These are phyloP conservation scores for Prunella strophiata DNA, from an alignment of 2,797 vertebrate genomes.

Conservation along the genomic window DNA sequence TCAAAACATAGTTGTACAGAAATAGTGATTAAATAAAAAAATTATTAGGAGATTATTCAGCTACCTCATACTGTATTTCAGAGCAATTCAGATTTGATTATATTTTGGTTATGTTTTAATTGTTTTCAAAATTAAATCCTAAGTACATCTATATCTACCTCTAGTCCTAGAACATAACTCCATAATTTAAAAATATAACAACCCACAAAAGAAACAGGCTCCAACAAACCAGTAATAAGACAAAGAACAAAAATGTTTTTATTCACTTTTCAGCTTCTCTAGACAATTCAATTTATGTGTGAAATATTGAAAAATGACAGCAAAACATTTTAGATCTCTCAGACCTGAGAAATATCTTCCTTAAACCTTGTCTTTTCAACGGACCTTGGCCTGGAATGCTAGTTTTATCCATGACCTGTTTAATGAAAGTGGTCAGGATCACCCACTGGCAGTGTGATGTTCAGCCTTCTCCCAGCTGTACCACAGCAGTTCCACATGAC, in stretches of 20 bases:
- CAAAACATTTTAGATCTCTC: not conserved
- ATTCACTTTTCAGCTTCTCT: not conserved
- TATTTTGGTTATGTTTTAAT: not conserved
- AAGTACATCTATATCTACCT: not conserved
- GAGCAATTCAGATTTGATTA: not conserved
- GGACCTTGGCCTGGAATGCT: not conserved
- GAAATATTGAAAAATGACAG: not conserved
- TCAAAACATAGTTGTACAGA: not conserved
- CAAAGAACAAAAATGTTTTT: not conserved
- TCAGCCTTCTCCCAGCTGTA: not conserved
- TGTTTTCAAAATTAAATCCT: not conserved
- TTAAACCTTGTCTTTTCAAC: not conserved
- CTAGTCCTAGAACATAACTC: not conserved
- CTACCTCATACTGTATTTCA: not conserved
- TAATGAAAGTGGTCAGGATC: not conserved
- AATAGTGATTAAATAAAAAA: not conserved
- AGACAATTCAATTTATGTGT: not conserved
- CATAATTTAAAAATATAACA: not conserved
- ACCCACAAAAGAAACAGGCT: not conserved
- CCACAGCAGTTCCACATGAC: rapidly evolving
- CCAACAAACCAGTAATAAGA: not conserved
- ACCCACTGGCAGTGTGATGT: not conserved
- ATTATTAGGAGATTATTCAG: not conserved
- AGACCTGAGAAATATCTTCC: not conserved
- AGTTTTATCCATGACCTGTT: not conserved